These are phyloP conservation scores for Nibea albiflora DNA, from an alignment of 2,113 vertebrate species.

Conservation along the genomic window DNA sequence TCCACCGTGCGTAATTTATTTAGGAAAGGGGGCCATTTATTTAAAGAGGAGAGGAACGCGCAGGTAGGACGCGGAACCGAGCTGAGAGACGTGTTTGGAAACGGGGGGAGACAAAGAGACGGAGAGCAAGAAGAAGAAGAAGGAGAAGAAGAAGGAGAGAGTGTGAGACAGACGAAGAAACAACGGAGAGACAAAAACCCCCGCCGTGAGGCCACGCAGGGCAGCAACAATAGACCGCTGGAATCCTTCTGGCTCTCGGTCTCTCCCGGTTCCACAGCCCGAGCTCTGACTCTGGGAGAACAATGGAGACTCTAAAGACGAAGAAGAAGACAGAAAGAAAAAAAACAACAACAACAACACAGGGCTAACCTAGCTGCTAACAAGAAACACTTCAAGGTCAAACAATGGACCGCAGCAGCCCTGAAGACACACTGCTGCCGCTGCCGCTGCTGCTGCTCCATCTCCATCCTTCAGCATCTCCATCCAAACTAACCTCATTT, in stretches of 20 bases:
- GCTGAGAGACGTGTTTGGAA: background rate
- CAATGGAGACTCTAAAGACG: constrained; percentile 50
- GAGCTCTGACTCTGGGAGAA: constrained; percentile 36
- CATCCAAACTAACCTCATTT: background rate
- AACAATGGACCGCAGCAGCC: constrained; percentile 63
- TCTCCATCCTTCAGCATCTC: background rate
- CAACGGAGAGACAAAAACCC: constrained; percentile 34
- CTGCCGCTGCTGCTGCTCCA: constrained; percentile 1
- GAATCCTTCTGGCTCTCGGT: constrained; percentile 35
- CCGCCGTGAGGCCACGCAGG: constrained; percentile 55
- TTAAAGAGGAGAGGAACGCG: background rate
- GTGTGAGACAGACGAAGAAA: constrained; percentile 8
- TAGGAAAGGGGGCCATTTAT: constrained; percentile 6
- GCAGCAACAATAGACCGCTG: constrained; percentile 58
- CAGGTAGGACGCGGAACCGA: constrained; percentile 22
- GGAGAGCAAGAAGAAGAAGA: background rate
- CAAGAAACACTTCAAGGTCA: constrained; percentile 80
- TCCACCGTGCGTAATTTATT: constrained; percentile 24
- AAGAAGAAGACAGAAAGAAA: background rate
- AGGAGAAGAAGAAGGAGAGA: constrained; percentile 10
- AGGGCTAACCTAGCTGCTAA: constrained; percentile 39
- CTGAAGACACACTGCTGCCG: background rate
- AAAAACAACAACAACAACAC: no score
- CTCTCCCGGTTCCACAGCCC: constrained; percentile 40
- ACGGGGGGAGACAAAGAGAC: background rate